Evolutionary conservation across 2,113 vertebrate species (phyloP), one percentile per base, ranked within the genome.

Genomic region (Ceuthmochares aereus): DNA sequence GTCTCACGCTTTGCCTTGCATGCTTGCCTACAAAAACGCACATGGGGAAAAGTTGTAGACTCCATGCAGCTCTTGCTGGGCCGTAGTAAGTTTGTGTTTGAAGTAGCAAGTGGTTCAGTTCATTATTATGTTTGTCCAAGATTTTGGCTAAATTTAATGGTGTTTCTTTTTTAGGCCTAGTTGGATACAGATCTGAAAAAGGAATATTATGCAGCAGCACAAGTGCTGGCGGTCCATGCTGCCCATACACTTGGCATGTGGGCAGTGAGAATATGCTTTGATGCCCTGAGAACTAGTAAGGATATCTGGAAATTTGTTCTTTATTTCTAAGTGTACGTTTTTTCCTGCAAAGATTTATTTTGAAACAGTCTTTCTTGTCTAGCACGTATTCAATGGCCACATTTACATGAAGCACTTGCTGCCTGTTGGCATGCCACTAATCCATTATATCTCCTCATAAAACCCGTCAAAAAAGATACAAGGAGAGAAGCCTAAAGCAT

Each of bases 181-280:
- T 58, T 79, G 63, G 22, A 42, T 0, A 2, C 51, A 68, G 49
- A 64, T 34, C 22, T 54, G 52, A 51, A 67, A 60, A 67, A 81
- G 14, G 26, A 26, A 84, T 69, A 32, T n/a, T 27, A 51, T 8
- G 23, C 43, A 59, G 42, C 25, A 27, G 60, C 34, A 42, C 14
- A 47, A 82, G 40, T 36, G 32, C 40, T 62, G 51, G 32, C 43
- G 68, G 75, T 30, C 66, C 47, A 58, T 2, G 2, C 79, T 90
- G 63, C 34, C 27, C 2, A 0, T 56, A 25, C 20, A 3, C 37
- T 29, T 0, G 0, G 34, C 27, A 49, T 1, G 2, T 19, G 45
- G 21, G 27, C 40, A 66, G 40, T 21, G 6, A 77, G 55, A 77
- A 36, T 27, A 54, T 22, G 18, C 40, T 88, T 40, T 84, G n/a